phyloP scores from a whole-genome alignment of 2,113 vertebrate species.

The Gymnocephalus cernua region DNA sequence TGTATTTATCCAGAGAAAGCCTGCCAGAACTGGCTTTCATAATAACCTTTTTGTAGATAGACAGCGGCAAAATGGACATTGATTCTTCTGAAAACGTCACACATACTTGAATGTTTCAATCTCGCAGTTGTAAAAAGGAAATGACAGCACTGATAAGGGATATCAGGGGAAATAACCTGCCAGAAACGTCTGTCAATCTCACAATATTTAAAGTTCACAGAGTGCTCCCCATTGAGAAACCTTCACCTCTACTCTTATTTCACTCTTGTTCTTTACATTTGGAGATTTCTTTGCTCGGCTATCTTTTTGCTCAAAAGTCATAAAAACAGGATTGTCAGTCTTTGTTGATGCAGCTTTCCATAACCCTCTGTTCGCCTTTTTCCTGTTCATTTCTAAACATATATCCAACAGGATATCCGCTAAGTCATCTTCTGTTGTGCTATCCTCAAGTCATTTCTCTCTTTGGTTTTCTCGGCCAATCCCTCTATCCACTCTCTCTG shows the following conservation, averaged over 20 bases:
- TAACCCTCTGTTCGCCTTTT: background rate
- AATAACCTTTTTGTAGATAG: background rate
- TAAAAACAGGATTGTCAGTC: background rate
- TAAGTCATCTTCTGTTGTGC: background rate
- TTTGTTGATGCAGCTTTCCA: background rate
- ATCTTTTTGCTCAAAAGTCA: constrained; percentile 5
- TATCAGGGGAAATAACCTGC: background rate
- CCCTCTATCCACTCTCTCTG: background rate
- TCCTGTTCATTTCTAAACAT: constrained; percentile 6
- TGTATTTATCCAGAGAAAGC: background rate
- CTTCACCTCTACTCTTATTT: background rate
- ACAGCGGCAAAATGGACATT: constrained; percentile 28
- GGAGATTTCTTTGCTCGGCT: background rate
- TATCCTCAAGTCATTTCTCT: background rate
- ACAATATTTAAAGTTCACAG: constrained; percentile 1
- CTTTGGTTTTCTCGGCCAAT: background rate
- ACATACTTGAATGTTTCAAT: background rate
- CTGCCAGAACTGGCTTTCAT: background rate
- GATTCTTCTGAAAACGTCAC: constrained; percentile 37
- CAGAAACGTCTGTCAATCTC: background rate
- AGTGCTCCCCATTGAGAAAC: background rate
- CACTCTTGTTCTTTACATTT: background rate
- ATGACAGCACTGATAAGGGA: background rate
- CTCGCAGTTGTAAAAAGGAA: background rate
- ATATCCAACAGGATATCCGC: background rate